A percentile compares a stretch with the other conserved stretches of the same genome.
These are phyloP conservation scores for Neoitamus cyanurus DNA, from an alignment of 2,888 invertebrate genomes.

Conservation along the genomic window DNA sequence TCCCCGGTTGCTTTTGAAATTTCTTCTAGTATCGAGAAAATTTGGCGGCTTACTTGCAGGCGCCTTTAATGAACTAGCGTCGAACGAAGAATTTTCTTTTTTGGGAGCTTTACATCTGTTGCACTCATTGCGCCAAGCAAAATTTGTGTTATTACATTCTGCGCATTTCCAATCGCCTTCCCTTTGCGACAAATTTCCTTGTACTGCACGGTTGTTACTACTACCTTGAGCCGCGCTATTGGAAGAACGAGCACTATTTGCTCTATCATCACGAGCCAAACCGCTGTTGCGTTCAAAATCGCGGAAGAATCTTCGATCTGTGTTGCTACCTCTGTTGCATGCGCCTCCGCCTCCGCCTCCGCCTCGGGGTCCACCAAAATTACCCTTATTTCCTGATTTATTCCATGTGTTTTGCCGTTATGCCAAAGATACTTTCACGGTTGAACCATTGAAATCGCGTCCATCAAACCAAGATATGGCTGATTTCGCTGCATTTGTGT, in stretches of 20 bases:
- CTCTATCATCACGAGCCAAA: conserved; percentile 67
- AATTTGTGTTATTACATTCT: conserved; percentile 94
- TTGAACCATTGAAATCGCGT: conserved; percentile 88
- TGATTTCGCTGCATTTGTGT: conserved; percentile 92
- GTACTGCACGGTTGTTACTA: conserved; percentile 67
- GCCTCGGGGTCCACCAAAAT: conserved; percentile 62
- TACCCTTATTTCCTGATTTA: conserved; percentile 68
- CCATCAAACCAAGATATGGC: conserved; percentile 98
- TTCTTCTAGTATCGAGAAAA: conserved; percentile 59
- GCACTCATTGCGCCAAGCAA: conserved; percentile 94
- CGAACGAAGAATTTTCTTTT: conserved; percentile 69
- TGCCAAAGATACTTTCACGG: conserved; percentile 79
- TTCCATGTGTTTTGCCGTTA: conserved; percentile 83
- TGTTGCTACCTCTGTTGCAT: conserved; percentile 68
- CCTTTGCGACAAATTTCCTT: conserved; percentile 76
- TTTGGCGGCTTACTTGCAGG: conserved; percentile 59
- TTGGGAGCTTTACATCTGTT: conserved; percentile 83
- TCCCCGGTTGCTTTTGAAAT: conserved; percentile 59
- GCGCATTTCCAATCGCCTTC: conserved; percentile 95
- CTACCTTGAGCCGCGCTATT: conserved; percentile 66
- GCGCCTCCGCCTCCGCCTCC: no score
- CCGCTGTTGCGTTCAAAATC: conserved; percentile 64
- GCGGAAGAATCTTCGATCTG: conserved; percentile 66
- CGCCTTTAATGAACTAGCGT: conserved; percentile 59
- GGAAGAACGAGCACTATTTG: conserved; percentile 58